Conservation (phyloP, 2,797 vertebrate genomes). For the Threskiornis aethiopicus region DNA sequence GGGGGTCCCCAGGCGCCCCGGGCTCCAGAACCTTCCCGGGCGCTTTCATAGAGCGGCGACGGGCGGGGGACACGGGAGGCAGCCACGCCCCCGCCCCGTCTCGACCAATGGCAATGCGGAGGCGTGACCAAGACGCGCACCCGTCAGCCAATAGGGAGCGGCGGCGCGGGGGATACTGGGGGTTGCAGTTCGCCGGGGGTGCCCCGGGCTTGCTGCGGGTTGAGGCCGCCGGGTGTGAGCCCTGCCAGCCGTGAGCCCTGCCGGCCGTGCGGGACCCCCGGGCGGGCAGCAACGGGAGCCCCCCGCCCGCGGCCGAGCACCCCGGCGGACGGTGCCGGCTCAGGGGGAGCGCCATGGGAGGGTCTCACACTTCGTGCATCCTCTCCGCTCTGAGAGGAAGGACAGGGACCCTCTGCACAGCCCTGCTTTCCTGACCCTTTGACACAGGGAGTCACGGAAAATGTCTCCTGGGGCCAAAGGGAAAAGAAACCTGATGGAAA, state of each 20-base stretch:
- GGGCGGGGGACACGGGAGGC: background rate
- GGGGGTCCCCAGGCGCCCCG: background rate
- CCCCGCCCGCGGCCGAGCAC: no score
- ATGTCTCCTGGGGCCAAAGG: background rate
- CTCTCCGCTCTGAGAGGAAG: background rate
- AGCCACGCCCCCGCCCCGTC: background rate
- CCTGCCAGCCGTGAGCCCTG: no score
- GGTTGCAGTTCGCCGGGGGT: background rate
- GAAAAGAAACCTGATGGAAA: fast-evolving
- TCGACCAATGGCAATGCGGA: fast-evolving
- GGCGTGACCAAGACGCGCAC: fast-evolving
- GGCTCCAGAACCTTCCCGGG: background rate
- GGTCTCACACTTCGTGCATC: background rate
- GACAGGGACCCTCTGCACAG: background rate
- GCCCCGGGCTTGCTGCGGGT: fast-evolving
- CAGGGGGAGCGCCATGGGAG: no score
- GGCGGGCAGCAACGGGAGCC: background rate
- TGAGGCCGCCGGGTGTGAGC: background rate
- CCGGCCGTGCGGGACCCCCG: no score
- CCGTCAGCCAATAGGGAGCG: background rate
- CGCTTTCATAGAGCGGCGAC: background rate
- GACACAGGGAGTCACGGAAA: fast-evolving
- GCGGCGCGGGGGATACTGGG: background rate
- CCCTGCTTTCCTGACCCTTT: fast-evolving
- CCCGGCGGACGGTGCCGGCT: no score